Conservation (phyloP, 2,113 vertebrate species). For the Oreochromis niloticus region DNA sequence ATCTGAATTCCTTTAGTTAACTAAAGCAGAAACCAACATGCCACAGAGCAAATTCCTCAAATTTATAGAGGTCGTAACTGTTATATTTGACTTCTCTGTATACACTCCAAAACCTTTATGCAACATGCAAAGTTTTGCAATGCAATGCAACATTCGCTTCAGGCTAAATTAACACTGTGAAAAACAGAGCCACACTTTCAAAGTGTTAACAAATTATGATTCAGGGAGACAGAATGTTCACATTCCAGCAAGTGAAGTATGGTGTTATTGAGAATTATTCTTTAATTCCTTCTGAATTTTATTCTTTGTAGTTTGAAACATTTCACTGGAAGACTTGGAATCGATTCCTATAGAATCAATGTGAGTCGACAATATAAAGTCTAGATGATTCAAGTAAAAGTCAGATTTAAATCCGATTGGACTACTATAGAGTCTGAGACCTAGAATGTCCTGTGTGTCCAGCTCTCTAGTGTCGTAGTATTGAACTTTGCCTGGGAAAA, state of each 20-base stretch:
- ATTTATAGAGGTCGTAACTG: conserved; percentile 39
- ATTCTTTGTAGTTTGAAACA: fast-evolving
- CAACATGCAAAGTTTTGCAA: neutral
- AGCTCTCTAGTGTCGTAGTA: neutral
- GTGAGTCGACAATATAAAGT: neutral
- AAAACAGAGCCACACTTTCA: neutral
- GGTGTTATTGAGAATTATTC: neutral
- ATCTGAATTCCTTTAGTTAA: conserved; percentile 10
- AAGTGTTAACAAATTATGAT: neutral
- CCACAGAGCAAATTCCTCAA: conserved; percentile 48
- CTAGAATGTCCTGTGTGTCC: neutral
- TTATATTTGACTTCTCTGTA: conserved; percentile 30
- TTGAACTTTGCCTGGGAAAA: neutral
- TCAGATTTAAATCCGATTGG: neutral
- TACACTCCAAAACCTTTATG: neutral
- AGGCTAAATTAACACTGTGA: neutral
- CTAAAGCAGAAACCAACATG: conserved; percentile 5
- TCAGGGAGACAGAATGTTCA: neutral
- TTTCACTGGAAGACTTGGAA: neutral
- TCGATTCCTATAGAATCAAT: neutral
- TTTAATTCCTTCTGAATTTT: neutral
- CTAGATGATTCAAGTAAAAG: neutral
- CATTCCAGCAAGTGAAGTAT: neutral
- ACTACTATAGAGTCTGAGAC: neutral
- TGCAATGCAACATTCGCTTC: neutral